Base-by-base conservation (phyloP, 2,888 invertebrate genomes). In the Agrypnus murinus region DNA sequence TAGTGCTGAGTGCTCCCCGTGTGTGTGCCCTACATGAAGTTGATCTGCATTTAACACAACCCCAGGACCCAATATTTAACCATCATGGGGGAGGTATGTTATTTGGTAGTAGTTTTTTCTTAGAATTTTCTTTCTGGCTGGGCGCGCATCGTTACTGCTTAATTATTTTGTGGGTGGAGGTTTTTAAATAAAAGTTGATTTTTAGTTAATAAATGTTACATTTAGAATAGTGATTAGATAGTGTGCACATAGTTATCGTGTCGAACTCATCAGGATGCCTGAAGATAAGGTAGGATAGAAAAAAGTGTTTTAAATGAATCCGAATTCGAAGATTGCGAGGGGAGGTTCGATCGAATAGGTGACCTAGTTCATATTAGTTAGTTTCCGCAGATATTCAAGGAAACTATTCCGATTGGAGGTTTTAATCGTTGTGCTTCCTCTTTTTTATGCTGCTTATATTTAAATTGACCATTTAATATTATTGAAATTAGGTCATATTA, bases 1-100 rank as follows among this genome's bases (percentile, higher is more conserved):
- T 87, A 88, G 89, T 89, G 87, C 84, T 82, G 85, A 87, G 86
- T 86, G 86, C 87, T 88, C 87, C 55, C 86, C 86, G 87, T 86
- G 82, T 82, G 82, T 83, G 82, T 82, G 43, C 86, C 85, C 87
- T 77, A 77, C 81, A 82, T 82, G 82, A 81, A 81, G 81, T 80
- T 78, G 77, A 77, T 64, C 76, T 78, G 80, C 80, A 82, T 83
- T 83, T 83, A 82, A 82, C 82, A 74, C 75, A 75, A 73, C 76
- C 74, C 74, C 76, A 57, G 59, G 65, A 71, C 38, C 69, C 43
- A 58, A 64, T 57, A 62, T 66, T 69, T 72, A 64, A 68, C 64
- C 77, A 79, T 76, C 77, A 84, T 84, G 85, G 85, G 84, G 83
- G 84, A 84, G 84, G 84, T 85, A 85, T 79, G 84, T 82, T 65